These are phyloP conservation scores for Ectropis crepuscularia DNA, from an alignment of 2,888 invertebrate genomes.

Conservation along the genomic window DNA sequence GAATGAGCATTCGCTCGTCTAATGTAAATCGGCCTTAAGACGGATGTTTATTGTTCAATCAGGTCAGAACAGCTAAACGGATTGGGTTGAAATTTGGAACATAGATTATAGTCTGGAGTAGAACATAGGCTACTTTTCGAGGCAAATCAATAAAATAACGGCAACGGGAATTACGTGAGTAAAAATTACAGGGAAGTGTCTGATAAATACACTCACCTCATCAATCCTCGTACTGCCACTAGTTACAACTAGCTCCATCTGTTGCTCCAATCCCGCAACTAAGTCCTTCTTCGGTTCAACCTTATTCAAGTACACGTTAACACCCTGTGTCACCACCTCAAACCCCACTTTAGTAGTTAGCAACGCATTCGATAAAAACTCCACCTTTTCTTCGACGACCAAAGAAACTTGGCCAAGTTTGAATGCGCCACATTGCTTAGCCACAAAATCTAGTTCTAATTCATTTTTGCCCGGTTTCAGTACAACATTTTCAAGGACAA, in stretches of 20 bases:
- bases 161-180: no score
- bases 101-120: no score
- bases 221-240: conserved; percentile 91
- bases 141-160: no score
- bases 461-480: conserved; percentile 88
- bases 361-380: conserved; percentile 88
- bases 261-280: conserved; percentile 92
- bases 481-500: conserved; percentile 77
- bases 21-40: no score
- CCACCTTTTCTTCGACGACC: conserved; percentile 86
- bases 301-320: conserved; percentile 79
- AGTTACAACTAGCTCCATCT: conserved; percentile 89
- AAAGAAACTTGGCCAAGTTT: conserved; percentile 89
- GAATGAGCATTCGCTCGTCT: no score
- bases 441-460: conserved; percentile 85
- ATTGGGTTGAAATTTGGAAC: no score
- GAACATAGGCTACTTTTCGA: no score
- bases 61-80: no score
- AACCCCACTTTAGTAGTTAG: conserved; percentile 81
- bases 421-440: conserved; percentile 88
- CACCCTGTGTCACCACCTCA: conserved; percentile 83
- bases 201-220: conserved; percentile 76
- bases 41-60: no score
- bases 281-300: conserved; percentile 87
- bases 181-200: no score